Base-by-base conservation (phyloP, 2,113 vertebrate species). In the Varanus komodoensis region DNA sequence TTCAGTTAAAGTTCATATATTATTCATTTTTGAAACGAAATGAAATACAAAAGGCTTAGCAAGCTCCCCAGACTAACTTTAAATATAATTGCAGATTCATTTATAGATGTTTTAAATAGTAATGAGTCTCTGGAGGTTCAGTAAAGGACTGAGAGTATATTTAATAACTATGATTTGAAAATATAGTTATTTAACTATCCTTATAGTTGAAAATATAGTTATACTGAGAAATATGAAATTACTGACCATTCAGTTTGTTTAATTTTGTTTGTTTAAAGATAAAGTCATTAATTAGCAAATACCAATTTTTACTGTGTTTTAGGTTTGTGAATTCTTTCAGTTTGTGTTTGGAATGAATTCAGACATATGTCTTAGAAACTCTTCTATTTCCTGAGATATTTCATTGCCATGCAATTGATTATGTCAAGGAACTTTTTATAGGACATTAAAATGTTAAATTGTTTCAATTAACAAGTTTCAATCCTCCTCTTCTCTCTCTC, bases 101-200 rank as follows among this genome's bases (percentile, higher is more conserved):
- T 92, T 94, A 86, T 0, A 64, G 71, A 93, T 92, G n/a, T 89
- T 2, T 71, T 92, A 94, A 93, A 86, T 11, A 81, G 3, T 88
- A 86, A 91, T 73, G 73, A 90, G 57, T 87, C 90, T 92, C 73
- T 92, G 17, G 38, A 92, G 34, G 32, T 75, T 75, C 90, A 85
- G 77, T 57, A 90, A 75, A 87, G 73, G 84, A 92, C 1, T 74
- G 82, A 93, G 14, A 91, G 0, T 0, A 1, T n/a, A 83, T 77
- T 96, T 90, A 91, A 92, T 91, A 94, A 75, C 6, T 75, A 12
- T 29, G 94, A 67, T 90, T 52, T 92, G 77, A 92, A 95, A 92
- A 90, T 79, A 3, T 44, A 86, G 25, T 64, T 85, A 38, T 19
- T 64, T 93, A 44, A 44, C 38, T 44, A 44, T 44, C 38, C 38